phyloP scores from a whole-genome alignment of 1,140 invertebrate species.

The Aphaenogaster ashmeadi region DNA sequence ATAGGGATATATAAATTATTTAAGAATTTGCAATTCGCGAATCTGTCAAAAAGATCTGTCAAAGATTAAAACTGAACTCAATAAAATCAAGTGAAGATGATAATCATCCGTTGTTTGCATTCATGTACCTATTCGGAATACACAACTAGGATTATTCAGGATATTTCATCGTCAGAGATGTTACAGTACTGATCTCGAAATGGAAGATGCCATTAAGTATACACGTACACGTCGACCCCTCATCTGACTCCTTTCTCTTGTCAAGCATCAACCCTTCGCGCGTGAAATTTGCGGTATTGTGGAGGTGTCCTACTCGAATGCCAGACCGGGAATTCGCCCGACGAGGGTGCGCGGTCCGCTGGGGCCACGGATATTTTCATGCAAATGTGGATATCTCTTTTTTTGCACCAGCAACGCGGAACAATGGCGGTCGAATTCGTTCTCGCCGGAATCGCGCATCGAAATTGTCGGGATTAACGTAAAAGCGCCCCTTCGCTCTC shows the following conservation, averaged over 20 bases:
- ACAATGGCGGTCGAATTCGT: slow-evolving; percentile 72
- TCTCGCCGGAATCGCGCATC: slow-evolving; percentile 66
- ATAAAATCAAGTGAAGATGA: not conserved
- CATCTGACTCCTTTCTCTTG: slow-evolving; percentile 26
- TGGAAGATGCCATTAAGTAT: slow-evolving; percentile 14
- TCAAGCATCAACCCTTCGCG: slow-evolving; percentile 45
- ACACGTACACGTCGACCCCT: slow-evolving; percentile 12
- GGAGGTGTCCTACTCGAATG: slow-evolving; percentile 11
- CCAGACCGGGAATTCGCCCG: slow-evolving; percentile 33
- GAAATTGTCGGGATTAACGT: slow-evolving; percentile 74
- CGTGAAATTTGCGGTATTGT: slow-evolving; percentile 56
- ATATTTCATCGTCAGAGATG: slow-evolving; percentile 11
- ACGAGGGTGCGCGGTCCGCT: slow-evolving; percentile 4
- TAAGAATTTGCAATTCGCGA: not conserved
- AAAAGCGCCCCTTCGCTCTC: not conserved
- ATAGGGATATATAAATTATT: not conserved
- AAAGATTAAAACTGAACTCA: not conserved
- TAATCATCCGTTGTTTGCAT: not conserved
- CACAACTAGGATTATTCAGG: not conserved
- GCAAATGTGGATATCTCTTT: slow-evolving; percentile 67
- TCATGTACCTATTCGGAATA: not conserved
- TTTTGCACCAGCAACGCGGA: slow-evolving; percentile 32
- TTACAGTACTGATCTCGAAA: slow-evolving; percentile 18
- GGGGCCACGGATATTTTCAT: slow-evolving; percentile 71
- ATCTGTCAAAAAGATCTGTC: not conserved